These are phyloP conservation scores for Hirundichthys speculiger DNA, from an alignment of 2,113 vertebrate species.

Conservation along the genomic window DNA sequence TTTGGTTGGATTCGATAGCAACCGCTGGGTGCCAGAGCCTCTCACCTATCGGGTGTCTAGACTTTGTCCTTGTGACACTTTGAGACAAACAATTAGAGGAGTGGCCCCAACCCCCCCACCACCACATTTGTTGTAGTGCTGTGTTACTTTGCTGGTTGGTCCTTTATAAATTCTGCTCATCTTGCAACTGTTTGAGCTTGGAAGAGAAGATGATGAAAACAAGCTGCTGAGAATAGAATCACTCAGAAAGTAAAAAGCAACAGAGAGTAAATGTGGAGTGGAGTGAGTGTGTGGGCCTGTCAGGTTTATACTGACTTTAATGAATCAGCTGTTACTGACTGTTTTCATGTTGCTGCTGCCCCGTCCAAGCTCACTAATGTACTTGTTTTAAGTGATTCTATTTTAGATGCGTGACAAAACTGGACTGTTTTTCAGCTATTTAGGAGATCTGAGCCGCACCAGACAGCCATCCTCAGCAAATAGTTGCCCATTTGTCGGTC, in stretches of 20 bases:
- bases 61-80: not conserved
- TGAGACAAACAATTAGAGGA: not conserved
- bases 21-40: not conserved
- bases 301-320: constrained; percentile 6
- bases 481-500: too few relatives aligned
- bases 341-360: not conserved
- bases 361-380: not conserved
- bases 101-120: not conserved
- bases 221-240: constrained; percentile 3
- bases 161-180: too few relatives aligned
- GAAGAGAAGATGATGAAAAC: not conserved
- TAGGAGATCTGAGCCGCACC: too few relatives aligned
- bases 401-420: too few relatives aligned
- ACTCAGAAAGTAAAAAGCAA: not conserved
- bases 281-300: not conserved
- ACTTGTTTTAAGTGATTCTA: not conserved
- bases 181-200: too few relatives aligned
- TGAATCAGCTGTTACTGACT: constrained; percentile 20
- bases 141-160: too few relatives aligned
- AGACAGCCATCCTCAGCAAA: too few relatives aligned
- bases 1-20: constrained; percentile 6
- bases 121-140: constrained; percentile 4
- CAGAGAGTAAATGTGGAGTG: not conserved
- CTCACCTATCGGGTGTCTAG: constrained; percentile 9
- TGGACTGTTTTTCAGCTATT: too few relatives aligned